Evolutionary conservation across 30 jellyfish, hydroid and myxozoan genomes (phyloP).

Genomic region (Aurelia aurita complex sp. Pacific): DNA sequence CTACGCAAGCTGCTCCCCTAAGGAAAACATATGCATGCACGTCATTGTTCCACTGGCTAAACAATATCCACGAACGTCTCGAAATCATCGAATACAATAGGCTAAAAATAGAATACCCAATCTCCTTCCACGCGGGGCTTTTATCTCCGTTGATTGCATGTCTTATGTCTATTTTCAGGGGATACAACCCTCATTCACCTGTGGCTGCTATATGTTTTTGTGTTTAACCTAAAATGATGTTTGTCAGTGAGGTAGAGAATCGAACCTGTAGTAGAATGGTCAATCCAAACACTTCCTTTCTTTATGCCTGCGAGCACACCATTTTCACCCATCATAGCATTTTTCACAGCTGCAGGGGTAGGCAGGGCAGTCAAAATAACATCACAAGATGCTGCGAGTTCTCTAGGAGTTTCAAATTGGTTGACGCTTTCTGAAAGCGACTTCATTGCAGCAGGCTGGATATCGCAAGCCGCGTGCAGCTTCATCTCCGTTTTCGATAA

Average conservation of each 20-base stretch:
- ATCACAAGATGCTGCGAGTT: conserved; percentile 49
- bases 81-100: too few relatives aligned
- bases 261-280: conserved; percentile 71
- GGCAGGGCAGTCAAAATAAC: conserved; percentile 76
- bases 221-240: neutral
- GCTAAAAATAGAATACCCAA: too few relatives aligned
- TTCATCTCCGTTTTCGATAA: conserved; percentile 10
- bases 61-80: too few relatives aligned
- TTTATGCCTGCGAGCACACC: conserved; percentile 67
- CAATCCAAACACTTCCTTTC: conserved; percentile 54
- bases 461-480: conserved; percentile 56
- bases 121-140: too few relatives aligned
- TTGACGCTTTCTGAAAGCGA: conserved; percentile 6
- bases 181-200: too few relatives aligned
- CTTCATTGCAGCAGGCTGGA: conserved; percentile 21
- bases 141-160: too few relatives aligned
- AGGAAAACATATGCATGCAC: too few relatives aligned
- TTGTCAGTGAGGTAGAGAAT: neutral
- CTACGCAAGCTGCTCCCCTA: too few relatives aligned
- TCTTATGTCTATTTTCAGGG: too few relatives aligned
- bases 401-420: conserved; percentile 28
- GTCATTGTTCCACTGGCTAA: too few relatives aligned
- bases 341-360: conserved; percentile 52
- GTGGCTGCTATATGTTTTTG: too few relatives aligned
- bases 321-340: conserved; percentile 44